Conservation (phyloP, 2,797 vertebrate species). For the Apogon talboti region DNA sequence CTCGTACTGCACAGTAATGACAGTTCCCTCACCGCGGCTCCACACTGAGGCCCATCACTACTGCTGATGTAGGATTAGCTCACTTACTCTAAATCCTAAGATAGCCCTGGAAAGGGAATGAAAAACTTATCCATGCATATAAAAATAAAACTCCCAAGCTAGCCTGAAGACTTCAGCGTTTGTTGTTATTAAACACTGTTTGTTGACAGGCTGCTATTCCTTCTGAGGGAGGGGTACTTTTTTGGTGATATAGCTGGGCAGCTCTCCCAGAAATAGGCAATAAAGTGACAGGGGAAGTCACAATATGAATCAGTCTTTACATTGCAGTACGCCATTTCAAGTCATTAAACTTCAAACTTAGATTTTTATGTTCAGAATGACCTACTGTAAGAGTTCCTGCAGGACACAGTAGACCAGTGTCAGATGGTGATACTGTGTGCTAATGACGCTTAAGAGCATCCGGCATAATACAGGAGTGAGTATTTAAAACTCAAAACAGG, state of each 20-base stretch:
- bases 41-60: conserved; percentile 17
- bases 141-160: conserved; percentile 43
- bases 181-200: conserved; percentile 52
- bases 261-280: conserved; percentile 22
- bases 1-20: conserved; percentile 30
- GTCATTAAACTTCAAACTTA: background rate
- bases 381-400: background rate
- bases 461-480: too few species aligned
- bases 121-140: conserved; percentile 38
- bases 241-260: conserved; percentile 25
- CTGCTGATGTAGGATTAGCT: conserved; percentile 56
- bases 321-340: background rate
- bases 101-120: conserved; percentile 49
- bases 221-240: conserved; percentile 5
- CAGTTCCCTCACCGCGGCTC: conserved; percentile 15
- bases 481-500: too few species aligned
- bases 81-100: conserved; percentile 47
- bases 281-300: conserved; percentile 12
- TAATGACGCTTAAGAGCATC: too few species aligned
- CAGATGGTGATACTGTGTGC: too few species aligned
- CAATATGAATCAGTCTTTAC: background rate
- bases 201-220: conserved; percentile 47
- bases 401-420: background rate
- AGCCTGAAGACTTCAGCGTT: conserved; percentile 26
- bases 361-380: background rate